Percentiles rank a stretch among this genome's conserved stretches.
phyloP scores from a whole-genome alignment of 2,113 vertebrate species.

The Lanius collurio region DNA sequence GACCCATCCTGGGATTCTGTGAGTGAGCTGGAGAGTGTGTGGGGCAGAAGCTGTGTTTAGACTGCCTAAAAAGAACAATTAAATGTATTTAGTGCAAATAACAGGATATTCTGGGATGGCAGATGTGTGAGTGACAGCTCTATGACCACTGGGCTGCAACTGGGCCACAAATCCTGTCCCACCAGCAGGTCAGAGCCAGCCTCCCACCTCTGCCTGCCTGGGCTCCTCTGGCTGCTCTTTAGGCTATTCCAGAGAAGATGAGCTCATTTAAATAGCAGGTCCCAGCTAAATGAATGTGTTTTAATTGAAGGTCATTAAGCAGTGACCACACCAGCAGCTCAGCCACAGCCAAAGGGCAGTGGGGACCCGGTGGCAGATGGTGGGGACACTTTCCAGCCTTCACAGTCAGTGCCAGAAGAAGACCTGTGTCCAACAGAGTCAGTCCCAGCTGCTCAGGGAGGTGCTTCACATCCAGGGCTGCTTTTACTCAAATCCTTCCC shows the following conservation, averaged over 20 bases:
- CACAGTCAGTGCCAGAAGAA: neutral
- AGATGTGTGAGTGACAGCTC: neutral
- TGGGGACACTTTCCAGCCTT: neutral
- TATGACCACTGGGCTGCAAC: neutral
- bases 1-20: neutral
- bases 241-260: neutral
- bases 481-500: neutral
- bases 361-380: neutral
- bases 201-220: neutral
- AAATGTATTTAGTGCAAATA: neutral
- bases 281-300: neutral
- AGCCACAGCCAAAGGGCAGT: neutral
- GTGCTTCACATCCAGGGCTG: neutral
- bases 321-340: conserved; percentile 19
- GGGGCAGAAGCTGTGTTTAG: neutral
- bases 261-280: neutral
- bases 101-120: neutral
- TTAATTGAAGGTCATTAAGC: conserved; percentile 21
- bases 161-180: neutral
- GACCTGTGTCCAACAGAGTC: neutral
- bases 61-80: neutral
- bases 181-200: neutral
- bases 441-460: neutral
- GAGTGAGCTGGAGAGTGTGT: neutral
- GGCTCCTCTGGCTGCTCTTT: neutral